Base-by-base conservation (phyloP, 2,113 vertebrate species). In the Myiozetetes cayanensis region DNA sequence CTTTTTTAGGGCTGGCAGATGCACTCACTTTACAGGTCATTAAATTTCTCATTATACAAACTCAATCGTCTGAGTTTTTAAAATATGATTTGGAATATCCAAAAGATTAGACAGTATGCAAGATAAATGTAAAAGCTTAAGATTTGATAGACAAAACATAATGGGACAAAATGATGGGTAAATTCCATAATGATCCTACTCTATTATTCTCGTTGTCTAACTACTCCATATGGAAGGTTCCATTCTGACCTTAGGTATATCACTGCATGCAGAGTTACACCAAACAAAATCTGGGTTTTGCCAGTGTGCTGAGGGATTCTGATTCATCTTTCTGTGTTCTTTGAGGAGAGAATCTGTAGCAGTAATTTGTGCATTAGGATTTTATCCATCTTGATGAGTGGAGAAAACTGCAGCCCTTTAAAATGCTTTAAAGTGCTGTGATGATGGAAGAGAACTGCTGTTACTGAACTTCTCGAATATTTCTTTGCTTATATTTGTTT, bases 1-100 rank as follows among this genome's bases (percentile, higher is more conserved):
- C 52, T 77, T 37, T 92, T 93, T 80, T 78, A 93, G 83, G 82
- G 84, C 71, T 94, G 85, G 85, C 97, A 97, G 96, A 97, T 95
- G 96, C 71, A 87, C 44, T 46, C 81, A 90, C 97, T 97, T 97
- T 94, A 90, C 88, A 95, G 90, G 94, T 93, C 95, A 68, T 98
- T 98, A 97, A 95, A 95, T 95, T 95, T 95, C 96, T 89, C 86
- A 94, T 96, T 96, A 97, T 66, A 97, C 85, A 91, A 97, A 97
- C 85, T 92, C 95, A 90, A 43, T 96, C 93, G 80, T 92, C 81
- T 94, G 91, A 56, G 30, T 95, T 97, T 49, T 96, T 87, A 95
- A 94, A 97, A 97, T 95, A 92, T 86, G 78, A 96, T 94, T 90
- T 87, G 88, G 77, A 95, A 90, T 91, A 94, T 96, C 73, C 43